Percentiles rank a stretch among this genome's conserved stretches.
phyloP scores from a whole-genome alignment of 2,113 vertebrate genomes.

The Erythrocercus mccallii region DNA sequence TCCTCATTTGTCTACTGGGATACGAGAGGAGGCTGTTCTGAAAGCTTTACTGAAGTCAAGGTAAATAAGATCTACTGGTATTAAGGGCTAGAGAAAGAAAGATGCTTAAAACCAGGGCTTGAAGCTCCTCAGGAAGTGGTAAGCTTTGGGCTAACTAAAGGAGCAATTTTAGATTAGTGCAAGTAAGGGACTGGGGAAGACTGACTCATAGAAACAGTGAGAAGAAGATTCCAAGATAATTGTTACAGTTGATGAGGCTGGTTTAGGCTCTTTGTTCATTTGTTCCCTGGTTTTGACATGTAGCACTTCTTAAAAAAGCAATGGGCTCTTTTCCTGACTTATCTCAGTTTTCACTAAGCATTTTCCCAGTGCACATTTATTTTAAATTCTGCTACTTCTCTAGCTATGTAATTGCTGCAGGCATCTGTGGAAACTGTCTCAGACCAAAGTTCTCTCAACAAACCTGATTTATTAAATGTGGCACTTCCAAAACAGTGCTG shows the following conservation, averaged over 20 bases:
- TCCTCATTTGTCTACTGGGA: background rate
- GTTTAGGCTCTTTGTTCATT: background rate
- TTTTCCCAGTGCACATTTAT: constrained; percentile 9
- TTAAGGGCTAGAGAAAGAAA: background rate
- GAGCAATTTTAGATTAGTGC: background rate
- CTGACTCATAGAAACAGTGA: constrained; percentile 13
- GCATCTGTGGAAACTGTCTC: constrained; percentile 26
- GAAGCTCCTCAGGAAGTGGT: background rate
- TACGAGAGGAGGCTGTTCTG: background rate
- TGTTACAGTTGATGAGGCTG: background rate
- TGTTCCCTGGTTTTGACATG: constrained; percentile 8
- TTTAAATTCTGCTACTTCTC: background rate
- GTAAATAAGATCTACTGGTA: background rate
- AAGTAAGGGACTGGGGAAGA: background rate
- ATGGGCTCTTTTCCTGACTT: background rate
- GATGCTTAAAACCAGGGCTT: background rate
- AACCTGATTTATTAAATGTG: constrained; percentile 46
- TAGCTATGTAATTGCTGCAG: background rate
- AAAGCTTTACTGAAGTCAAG: background rate
- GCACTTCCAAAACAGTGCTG: constrained; percentile 38
- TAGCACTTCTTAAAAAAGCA: constrained; percentile 2
- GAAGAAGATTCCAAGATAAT: background rate
- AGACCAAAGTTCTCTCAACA: constrained; percentile 20
- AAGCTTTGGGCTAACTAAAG: background rate
- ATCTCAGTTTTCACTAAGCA: background rate